Conservation (phyloP, 2,797 vertebrate genomes). For the Streptopelia turtur region DNA sequence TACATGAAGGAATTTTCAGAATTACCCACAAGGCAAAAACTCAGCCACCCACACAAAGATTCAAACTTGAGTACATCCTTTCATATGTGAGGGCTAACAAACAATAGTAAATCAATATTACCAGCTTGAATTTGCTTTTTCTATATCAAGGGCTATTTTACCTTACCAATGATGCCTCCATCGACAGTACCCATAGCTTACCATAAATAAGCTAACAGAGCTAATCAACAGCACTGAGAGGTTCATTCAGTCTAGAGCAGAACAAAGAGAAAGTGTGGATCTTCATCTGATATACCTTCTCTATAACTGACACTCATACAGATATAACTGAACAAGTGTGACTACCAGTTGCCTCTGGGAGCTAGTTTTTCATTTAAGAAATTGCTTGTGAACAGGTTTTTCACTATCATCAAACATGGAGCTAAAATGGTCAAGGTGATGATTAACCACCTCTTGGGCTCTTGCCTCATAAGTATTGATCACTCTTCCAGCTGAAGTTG, state of each 20-base stretch:
- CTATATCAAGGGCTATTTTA: not conserved
- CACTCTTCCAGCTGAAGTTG: not conserved
- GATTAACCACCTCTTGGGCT: not conserved
- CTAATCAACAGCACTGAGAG: not conserved
- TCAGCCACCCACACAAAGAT: not conserved
- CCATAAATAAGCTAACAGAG: not conserved
- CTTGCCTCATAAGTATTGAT: not conserved
- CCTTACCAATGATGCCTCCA: not conserved
- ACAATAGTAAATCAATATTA: not conserved
- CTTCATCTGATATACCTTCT: not conserved
- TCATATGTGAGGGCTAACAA: not conserved
- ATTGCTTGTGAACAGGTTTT: fast-evolving
- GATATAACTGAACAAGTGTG: not conserved
- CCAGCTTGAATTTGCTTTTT: not conserved
- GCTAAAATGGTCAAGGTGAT: not conserved
- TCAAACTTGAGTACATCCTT: not conserved
- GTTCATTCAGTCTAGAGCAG: not conserved
- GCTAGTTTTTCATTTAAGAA: not conserved
- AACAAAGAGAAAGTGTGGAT: not conserved
- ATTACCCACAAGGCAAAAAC: not conserved
- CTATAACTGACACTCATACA: not conserved
- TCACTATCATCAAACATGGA: not conserved
- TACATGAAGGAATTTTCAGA: not conserved
- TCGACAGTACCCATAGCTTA: not conserved
- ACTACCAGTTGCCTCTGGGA: not conserved